A percentile compares a stretch with the other conserved stretches of the same genome.
Evolutionary conservation across 1,140 invertebrate species (phyloP).

Genomic region (Ericerus pela): DNA sequence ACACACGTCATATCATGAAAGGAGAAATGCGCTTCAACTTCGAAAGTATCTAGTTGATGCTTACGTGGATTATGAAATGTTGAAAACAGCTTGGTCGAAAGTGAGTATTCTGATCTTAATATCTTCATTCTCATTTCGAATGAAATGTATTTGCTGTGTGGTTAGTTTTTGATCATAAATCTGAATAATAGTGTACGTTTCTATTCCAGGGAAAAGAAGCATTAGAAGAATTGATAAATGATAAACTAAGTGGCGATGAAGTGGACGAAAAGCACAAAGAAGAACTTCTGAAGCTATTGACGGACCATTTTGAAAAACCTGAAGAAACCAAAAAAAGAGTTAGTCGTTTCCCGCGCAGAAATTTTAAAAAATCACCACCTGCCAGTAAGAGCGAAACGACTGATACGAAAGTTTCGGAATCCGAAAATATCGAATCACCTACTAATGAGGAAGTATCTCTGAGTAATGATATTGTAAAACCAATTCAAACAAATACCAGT

Average conservation of each 20-base stretch:
- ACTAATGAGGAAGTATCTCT: neutral
- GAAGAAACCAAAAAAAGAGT: neutral
- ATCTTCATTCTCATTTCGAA: no score
- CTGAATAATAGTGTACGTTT: neutral
- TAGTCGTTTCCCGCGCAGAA: neutral
- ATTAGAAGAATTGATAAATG: slow-evolving; percentile 2
- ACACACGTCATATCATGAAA: slow-evolving; percentile 1
- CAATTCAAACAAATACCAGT: neutral
- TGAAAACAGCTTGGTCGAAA: neutral
- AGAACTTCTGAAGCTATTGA: neutral
- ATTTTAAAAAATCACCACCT: neutral
- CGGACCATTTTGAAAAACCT: slow-evolving; percentile 1
- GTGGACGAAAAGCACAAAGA: neutral
- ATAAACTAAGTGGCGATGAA: neutral
- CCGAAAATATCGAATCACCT: neutral
- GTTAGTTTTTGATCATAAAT: no score
- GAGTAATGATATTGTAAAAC: neutral
- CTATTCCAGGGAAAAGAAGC: neutral
- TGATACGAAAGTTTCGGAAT: neutral
- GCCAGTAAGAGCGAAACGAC: neutral
- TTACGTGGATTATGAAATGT: slow-evolving; percentile 5
- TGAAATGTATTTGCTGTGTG: neutral
- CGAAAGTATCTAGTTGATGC: neutral
- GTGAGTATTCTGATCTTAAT: neutral
- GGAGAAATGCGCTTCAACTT: neutral